Evolutionary conservation across 2,113 vertebrate species (phyloP).

Genomic region (Lipophrys pholis): DNA sequence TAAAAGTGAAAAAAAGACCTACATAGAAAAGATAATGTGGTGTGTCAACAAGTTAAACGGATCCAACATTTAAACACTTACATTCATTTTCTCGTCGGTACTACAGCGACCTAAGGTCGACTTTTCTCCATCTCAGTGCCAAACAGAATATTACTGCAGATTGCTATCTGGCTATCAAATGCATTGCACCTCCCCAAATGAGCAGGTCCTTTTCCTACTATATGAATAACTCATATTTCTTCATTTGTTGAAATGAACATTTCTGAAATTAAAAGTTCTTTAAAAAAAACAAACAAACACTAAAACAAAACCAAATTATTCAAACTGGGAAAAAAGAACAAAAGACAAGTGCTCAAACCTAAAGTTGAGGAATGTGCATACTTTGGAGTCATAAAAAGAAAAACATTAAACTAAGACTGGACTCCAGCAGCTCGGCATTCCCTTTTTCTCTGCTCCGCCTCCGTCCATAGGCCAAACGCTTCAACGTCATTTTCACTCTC

Average conservation of each 20-base stretch:
- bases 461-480: neutral
- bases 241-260: neutral
- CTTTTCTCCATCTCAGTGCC: conserved; percentile 1
- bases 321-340: neutral
- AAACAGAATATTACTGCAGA: conserved; percentile 19
- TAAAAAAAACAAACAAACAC: neutral
- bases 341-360: conserved; percentile 15
- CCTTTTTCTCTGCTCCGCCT: conserved; percentile 2
- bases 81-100: conserved; percentile 24
- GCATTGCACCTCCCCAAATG: conserved; percentile 12
- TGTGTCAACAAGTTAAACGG: conserved; percentile 52
- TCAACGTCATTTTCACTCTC: conserved; percentile 22
- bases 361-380: conserved; percentile 23
- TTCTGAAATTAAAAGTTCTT: conserved; percentile 4
- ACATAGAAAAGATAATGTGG: conserved; percentile 60
- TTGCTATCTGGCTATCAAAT: conserved; percentile 11
- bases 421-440: conserved; percentile 26
- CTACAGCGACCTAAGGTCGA: neutral
- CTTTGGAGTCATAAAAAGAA: conserved; percentile 6
- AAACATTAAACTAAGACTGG: conserved; percentile 39
- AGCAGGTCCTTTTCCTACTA: neutral
- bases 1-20: conserved; percentile 79
- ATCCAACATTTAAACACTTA: conserved; percentile 5
- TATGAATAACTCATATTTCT: conserved; percentile 11
- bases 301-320: conserved; percentile 14